phyloP scores from a whole-genome alignment of 2,113 vertebrate genomes.

The Peucedramus taeniatus region DNA sequence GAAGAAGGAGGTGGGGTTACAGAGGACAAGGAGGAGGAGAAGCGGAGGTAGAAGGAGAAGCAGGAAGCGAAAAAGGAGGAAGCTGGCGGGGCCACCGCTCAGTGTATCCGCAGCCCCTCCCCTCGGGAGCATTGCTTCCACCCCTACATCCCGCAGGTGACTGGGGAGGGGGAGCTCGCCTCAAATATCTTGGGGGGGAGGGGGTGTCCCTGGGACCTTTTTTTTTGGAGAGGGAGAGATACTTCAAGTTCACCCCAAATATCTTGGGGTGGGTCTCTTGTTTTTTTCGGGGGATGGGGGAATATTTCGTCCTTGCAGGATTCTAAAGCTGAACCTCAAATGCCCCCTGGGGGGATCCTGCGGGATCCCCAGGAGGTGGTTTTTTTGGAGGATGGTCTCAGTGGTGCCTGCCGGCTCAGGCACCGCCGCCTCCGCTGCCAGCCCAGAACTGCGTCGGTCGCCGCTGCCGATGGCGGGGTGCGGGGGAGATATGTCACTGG shows the following conservation, averaged over 20 bases:
- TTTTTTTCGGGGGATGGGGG: too few species aligned
- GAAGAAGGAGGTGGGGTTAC: neutral
- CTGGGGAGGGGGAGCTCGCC: neutral
- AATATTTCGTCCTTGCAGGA: neutral
- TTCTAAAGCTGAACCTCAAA: neutral
- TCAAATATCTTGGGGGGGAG: neutral
- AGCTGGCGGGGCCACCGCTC: fast-evolving
- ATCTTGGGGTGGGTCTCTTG: neutral
- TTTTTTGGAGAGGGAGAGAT: neutral
- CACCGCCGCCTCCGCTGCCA: neutral
- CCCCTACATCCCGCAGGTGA: neutral
- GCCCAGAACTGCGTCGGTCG: fast-evolving
- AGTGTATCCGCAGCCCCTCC: neutral
- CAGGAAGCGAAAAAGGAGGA: neutral
- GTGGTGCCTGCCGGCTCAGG: too few species aligned
- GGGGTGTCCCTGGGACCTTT: too few species aligned
- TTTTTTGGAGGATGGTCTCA: neutral
- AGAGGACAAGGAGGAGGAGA: neutral
- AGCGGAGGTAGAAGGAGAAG: neutral
- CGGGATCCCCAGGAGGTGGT: neutral
- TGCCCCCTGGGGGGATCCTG: neutral
- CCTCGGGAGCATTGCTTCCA: neutral
- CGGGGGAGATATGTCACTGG: neutral
- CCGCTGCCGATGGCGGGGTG: neutral
- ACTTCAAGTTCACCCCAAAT: neutral